A percentile compares a stretch with the other conserved stretches of the same genome.
Conservation (phyloP, 2,797 vertebrate species). For the Craterocephalus amniculus region DNA sequence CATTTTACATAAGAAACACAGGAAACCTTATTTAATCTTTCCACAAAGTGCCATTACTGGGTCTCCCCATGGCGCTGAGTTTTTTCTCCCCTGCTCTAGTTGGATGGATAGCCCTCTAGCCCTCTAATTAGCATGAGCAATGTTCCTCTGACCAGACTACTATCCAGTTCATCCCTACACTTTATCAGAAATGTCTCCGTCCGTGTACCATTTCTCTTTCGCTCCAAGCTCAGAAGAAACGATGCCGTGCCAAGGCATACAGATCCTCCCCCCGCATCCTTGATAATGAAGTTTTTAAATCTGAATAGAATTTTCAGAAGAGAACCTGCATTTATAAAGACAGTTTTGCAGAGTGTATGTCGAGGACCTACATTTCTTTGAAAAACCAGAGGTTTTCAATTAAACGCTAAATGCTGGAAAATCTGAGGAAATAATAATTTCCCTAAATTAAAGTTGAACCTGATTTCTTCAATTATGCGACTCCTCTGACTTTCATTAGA, state of each 20-base stretch:
- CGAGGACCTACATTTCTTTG: conserved; percentile 9
- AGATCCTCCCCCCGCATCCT: conserved; percentile 48
- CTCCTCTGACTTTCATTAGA: conserved; percentile 9
- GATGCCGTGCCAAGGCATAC: conserved; percentile 47
- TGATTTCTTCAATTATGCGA: conserved; percentile 29
- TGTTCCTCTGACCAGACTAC: conserved; percentile 72
- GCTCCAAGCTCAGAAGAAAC: conserved; percentile 38
- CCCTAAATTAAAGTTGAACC: conserved; percentile 13
- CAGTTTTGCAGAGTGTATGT: too few relatives aligned
- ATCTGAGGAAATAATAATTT: conserved; percentile 15
- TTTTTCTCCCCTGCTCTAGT: conserved; percentile 50
- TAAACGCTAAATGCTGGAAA: conserved; percentile 19
- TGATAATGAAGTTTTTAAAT: conserved; percentile 72
- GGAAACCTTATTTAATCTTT: conserved; percentile 64
- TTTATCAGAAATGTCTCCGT: conserved; percentile 58
- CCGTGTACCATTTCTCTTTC: conserved; percentile 27
- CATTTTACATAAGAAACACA: conserved; percentile 56
- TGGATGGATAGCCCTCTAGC: conserved; percentile 74
- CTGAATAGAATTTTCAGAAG: conserved; percentile 50
- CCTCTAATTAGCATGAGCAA: conserved; percentile 79
- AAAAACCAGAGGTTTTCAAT: conserved; percentile 38
- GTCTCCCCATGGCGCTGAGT: conserved; percentile 42
- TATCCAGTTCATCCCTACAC: conserved; percentile 66
- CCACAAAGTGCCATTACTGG: conserved; percentile 50
- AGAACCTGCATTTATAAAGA: conserved; percentile 63